phyloP scores from a whole-genome alignment of 2,888 invertebrate genomes.

The Limnephilus rhombicus region DNA sequence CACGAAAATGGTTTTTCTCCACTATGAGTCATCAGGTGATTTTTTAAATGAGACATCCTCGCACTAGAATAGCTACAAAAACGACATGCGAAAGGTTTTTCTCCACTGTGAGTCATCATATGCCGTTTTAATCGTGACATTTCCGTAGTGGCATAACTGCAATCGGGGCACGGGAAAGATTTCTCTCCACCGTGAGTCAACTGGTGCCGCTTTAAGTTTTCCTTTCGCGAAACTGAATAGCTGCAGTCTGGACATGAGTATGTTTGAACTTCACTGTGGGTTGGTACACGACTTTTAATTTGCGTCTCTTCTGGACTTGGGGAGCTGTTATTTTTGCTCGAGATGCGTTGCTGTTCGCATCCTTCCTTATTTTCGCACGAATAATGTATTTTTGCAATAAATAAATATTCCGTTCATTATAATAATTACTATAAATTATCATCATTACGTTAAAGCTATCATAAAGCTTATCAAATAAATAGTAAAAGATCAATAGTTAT shows the following conservation, averaged over 20 bases:
- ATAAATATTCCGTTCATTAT: not conserved
- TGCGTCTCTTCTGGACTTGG: not conserved
- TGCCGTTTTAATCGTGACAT: not conserved
- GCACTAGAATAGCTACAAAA: not conserved
- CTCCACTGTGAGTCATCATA: slow-evolving; percentile 2
- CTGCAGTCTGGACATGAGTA: not conserved
- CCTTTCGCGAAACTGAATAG: not conserved
- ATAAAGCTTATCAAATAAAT: no score
- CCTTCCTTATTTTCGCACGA: not conserved
- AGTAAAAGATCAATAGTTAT: no score
- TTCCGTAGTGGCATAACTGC: not conserved
- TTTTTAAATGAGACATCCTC: not conserved
- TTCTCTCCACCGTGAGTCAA: not conserved
- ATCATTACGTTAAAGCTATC: no score
- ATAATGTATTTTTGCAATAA: not conserved
- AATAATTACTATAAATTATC: not conserved
- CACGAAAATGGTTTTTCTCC: slow-evolving; percentile 25
- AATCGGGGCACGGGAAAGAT: not conserved
- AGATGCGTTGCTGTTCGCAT: not conserved
- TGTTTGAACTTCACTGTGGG: not conserved
- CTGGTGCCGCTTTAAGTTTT: not conserved
- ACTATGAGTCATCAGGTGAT: not conserved
- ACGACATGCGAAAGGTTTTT: not conserved
- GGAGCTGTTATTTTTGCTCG: not conserved
- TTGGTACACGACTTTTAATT: not conserved